These are phyloP conservation scores for Solea senegalensis DNA, from an alignment of 2,113 vertebrate genomes.

Conservation along the genomic window DNA sequence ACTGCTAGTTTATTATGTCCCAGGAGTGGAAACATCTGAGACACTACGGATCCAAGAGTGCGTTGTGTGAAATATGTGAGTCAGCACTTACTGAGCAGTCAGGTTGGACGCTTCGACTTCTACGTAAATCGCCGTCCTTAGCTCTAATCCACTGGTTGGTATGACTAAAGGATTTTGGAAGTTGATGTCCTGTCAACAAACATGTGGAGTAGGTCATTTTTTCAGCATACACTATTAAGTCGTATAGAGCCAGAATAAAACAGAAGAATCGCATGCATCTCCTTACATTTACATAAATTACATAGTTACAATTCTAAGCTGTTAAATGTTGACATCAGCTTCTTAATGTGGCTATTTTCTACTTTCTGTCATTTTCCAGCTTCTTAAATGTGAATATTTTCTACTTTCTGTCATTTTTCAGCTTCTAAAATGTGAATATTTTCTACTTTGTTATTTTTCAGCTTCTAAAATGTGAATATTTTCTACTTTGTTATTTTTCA, in stretches of 20 bases:
- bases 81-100: slow-evolving; percentile 72
- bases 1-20: background rate
- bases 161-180: slow-evolving; percentile 62
- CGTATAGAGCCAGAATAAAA: background rate
- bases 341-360: too few relatives aligned
- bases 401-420: too few relatives aligned
- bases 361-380: too few relatives aligned
- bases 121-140: slow-evolving; percentile 72
- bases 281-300: too few relatives aligned
- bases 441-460: too few relatives aligned
- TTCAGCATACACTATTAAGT: background rate
- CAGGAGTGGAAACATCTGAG: background rate
- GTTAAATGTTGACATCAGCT: too few relatives aligned
- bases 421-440: too few relatives aligned
- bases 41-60: background rate
- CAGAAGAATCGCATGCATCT: too few relatives aligned
- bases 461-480: too few relatives aligned
- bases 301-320: too few relatives aligned
- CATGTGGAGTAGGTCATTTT: background rate
- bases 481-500: too few relatives aligned
- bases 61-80: background rate
- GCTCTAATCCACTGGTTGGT: slow-evolving; percentile 66
- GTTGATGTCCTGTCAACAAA: slow-evolving; percentile 59
- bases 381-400: too few relatives aligned
- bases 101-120: slow-evolving; percentile 76